phyloP scores from a whole-genome alignment of 1,140 invertebrate genomes.

The Drosophila takahashii region DNA sequence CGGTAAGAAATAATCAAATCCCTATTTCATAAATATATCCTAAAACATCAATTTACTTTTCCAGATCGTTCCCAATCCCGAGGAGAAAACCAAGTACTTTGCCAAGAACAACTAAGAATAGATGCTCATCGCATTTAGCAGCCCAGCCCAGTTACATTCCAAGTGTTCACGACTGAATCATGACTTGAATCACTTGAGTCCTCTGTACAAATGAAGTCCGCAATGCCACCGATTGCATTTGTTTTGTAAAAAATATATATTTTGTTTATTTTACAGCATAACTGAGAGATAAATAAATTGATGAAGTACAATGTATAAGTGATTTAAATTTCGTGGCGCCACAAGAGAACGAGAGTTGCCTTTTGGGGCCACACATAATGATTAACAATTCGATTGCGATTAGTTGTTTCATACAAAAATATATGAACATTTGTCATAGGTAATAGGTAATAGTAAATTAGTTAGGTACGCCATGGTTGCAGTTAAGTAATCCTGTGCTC shows the following conservation, averaged over 20 bases:
- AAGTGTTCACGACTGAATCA: slow-evolving; percentile 45
- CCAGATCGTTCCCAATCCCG: slow-evolving; percentile 90
- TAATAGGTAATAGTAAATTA: slow-evolving; percentile 40
- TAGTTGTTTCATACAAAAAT: slow-evolving; percentile 49
- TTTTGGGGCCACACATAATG: slow-evolving; percentile 19
- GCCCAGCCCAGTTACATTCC: slow-evolving; percentile 46
- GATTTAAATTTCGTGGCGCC: slow-evolving; percentile 38
- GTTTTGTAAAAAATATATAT: slow-evolving; percentile 71
- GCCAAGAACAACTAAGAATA: slow-evolving; percentile 85
- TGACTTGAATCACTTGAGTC: slow-evolving; percentile 12
- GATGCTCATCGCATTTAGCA: neutral
- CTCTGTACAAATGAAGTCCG: slow-evolving; percentile 49
- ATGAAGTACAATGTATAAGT: slow-evolving; percentile 50
- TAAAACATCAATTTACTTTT: slow-evolving; percentile 73
- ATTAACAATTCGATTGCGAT: slow-evolving; percentile 47
- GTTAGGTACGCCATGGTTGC: slow-evolving; percentile 49
- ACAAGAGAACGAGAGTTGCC: neutral
- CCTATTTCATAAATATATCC: no score
- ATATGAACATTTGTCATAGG: slow-evolving; percentile 25
- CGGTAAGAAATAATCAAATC: slow-evolving; percentile 85
- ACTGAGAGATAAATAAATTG: slow-evolving; percentile 48
- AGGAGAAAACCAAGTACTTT: slow-evolving; percentile 90
- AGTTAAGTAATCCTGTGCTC: slow-evolving; percentile 44
- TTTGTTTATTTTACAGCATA: slow-evolving; percentile 69
- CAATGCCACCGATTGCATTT: slow-evolving; percentile 21